Conservation (phyloP, 2,797 vertebrate species). For the Melanotaenia maccullochi region DNA sequence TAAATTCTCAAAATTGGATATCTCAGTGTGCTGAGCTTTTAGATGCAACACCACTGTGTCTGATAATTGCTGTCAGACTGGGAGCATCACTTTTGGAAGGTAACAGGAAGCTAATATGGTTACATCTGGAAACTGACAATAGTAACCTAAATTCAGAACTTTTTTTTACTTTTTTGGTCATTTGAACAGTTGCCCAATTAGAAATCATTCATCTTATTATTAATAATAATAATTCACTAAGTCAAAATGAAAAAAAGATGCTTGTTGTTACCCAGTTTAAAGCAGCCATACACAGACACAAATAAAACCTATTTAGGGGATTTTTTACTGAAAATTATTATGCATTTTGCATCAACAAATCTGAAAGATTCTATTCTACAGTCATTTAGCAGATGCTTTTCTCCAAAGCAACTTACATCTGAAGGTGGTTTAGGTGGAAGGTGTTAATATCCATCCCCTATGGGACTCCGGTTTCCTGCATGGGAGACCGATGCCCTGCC, state of each 20-base stretch:
- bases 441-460: too few species aligned
- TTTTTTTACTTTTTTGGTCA: neutral
- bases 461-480: too few species aligned
- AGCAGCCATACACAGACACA: too few species aligned
- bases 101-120: conserved; percentile 34
- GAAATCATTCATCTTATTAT: neutral
- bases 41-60: conserved; percentile 55
- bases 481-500: too few species aligned
- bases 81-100: conserved; percentile 44
- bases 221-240: conserved; percentile 2
- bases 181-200: neutral
- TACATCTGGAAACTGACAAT: conserved; percentile 14
- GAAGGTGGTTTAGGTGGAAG: too few species aligned
- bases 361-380: too few species aligned
- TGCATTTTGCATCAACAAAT: too few species aligned
- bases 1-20: conserved; percentile 28
- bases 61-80: conserved; percentile 69
- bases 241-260: neutral
- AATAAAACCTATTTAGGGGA: too few species aligned
- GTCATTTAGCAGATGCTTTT: too few species aligned
- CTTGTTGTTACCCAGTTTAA: neutral
- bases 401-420: too few species aligned
- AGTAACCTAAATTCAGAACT: conserved; percentile 9
- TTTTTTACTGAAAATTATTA: too few species aligned
- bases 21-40: conserved; percentile 49